These are phyloP conservation scores for Centruroides vittatus DNA, from an alignment of 1,140 invertebrate genomes.

Conservation along the genomic window DNA sequence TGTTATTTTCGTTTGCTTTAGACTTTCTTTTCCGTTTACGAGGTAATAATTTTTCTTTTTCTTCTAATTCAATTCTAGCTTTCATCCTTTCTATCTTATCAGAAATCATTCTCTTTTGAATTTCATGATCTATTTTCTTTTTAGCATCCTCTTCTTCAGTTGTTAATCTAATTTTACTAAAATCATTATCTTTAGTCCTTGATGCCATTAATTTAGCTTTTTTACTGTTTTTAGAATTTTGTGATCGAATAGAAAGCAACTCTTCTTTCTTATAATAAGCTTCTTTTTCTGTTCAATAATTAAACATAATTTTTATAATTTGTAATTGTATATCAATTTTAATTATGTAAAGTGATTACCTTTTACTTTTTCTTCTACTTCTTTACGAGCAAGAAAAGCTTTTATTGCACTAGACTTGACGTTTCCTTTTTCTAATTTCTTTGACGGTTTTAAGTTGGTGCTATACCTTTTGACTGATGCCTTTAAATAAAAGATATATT, in stretches of 20 bases:
- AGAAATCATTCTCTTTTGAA: slow-evolving; percentile 14
- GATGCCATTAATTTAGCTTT: slow-evolving; percentile 48
- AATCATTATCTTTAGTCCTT: slow-evolving; percentile 65
- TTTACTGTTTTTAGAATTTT: slow-evolving; percentile 41
- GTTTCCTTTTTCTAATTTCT: slow-evolving; percentile 52
- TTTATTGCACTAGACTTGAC: slow-evolving; percentile 57
- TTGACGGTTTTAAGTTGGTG: slow-evolving; percentile 61
- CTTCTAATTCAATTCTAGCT: slow-evolving; percentile 33
- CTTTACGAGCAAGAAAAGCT: slow-evolving; percentile 63
- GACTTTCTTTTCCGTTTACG: slow-evolving; percentile 47
- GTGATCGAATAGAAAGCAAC: slow-evolving; percentile 54
- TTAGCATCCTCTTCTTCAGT: slow-evolving; percentile 33
- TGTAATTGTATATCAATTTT: slow-evolving; percentile 1
- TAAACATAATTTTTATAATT: not conserved
- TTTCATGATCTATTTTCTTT: slow-evolving; percentile 15
- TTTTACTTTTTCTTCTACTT: slow-evolving; percentile 54
- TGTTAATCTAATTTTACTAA: slow-evolving; percentile 56
- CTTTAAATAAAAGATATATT: slow-evolving; percentile 9
- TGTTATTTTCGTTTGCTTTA: slow-evolving; percentile 17
- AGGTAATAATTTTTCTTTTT: slow-evolving; percentile 51
- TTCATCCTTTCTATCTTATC: slow-evolving; percentile 40
- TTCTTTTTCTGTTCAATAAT: slow-evolving; percentile 20
- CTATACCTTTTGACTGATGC: slow-evolving; percentile 45
- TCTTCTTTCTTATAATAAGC: slow-evolving; percentile 24
- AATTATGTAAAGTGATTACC: slow-evolving; percentile 24